A percentile compares a stretch with the other conserved stretches of the same genome.
Conservation (phyloP, 2,888 invertebrate genomes). For the Heliconius hortense region DNA sequence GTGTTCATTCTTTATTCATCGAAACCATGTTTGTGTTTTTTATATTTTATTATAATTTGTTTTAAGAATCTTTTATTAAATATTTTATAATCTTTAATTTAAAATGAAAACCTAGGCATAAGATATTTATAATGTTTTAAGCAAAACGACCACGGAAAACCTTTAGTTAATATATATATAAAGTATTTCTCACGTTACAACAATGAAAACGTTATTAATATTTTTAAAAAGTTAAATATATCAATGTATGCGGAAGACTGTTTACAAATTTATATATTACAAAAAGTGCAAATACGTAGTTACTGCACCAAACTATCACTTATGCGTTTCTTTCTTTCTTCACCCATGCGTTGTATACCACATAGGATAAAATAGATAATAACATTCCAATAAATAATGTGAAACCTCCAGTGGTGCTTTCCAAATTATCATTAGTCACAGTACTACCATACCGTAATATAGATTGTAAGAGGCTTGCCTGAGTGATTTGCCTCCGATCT, state of each 20-base stretch:
- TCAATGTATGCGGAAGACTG: background rate
- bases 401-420: conserved; percentile 24
- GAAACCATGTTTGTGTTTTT: background rate
- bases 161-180: too few species aligned
- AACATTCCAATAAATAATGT: conserved; percentile 6
- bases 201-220: too few species aligned
- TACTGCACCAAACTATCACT: background rate
- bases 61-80: too few species aligned
- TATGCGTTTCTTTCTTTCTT: background rate
- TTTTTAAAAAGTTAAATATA: background rate
- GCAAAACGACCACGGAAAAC: too few species aligned
- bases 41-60: too few species aligned
- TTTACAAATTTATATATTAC: background rate
- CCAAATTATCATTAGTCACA: conserved; percentile 42
- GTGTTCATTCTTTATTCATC: background rate
- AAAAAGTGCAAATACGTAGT: background rate
- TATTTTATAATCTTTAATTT: too few species aligned
- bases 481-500: conserved; percentile 42
- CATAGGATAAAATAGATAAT: background rate
- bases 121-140: too few species aligned
- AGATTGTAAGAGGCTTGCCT: conserved; percentile 38
- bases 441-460: conserved; percentile 31
- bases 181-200: too few species aligned
- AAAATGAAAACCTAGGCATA: too few species aligned
- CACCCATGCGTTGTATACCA: background rate